These are phyloP conservation scores for Rhynchotus rufescens DNA, from an alignment of 2,797 vertebrate genomes.

Conservation along the genomic window DNA sequence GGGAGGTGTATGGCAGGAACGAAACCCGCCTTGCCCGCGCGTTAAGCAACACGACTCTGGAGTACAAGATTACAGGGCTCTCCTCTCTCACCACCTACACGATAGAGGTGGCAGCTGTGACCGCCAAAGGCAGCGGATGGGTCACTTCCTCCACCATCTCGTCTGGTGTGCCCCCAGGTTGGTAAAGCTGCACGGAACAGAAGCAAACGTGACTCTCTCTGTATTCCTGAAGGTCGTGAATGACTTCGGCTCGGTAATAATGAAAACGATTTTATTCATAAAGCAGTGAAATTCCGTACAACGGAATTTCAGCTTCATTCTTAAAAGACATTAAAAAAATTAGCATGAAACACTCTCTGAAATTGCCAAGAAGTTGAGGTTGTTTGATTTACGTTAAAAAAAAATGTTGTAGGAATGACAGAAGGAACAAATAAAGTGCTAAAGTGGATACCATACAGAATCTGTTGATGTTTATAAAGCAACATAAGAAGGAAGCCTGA, in stretches of 20 bases:
- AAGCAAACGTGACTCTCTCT: neutral
- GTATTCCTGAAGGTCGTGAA: neutral
- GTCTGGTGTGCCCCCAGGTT: constrained; percentile 96
- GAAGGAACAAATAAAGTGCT: neutral
- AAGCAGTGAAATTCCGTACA: neutral
- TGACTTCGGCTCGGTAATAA: rapidly evolving
- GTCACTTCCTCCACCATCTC: constrained; percentile 91
- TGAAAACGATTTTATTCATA: neutral
- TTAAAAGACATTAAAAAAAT: neutral
- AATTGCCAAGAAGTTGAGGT: neutral
- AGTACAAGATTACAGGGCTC: constrained; percentile 90
- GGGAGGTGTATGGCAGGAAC: constrained; percentile 87
- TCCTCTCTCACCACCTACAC: constrained; percentile 91
- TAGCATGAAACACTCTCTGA: neutral
- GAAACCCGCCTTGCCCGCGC: constrained; percentile 81
- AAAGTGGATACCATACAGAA: neutral
- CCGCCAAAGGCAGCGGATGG: constrained; percentile 84
- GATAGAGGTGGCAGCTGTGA: constrained; percentile 90
- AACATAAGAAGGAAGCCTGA: neutral
- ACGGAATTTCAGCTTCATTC: neutral
- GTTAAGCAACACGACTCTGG: constrained; percentile 87
- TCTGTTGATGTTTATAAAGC: constrained; percentile 26
- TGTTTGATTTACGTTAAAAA: neutral
- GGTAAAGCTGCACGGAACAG: neutral
- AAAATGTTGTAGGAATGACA: neutral